Conservation (phyloP, 1,140 invertebrate genomes). For the Drosophila rhopaloa region DNA sequence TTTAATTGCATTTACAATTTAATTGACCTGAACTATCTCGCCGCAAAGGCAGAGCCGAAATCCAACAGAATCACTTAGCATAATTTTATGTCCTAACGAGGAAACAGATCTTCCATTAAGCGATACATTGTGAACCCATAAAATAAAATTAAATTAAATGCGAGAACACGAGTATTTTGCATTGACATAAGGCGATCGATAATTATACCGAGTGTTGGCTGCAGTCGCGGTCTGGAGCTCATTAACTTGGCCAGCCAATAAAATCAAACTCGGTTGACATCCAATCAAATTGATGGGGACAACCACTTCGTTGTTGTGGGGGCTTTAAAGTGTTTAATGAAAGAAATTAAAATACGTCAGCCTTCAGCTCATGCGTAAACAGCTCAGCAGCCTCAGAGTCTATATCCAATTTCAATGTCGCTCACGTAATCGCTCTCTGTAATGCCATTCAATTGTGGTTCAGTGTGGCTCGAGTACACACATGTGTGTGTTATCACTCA, state of each 20-base stretch:
- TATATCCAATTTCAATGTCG: conserved; percentile 67
- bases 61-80: conserved; percentile 21
- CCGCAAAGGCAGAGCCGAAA: conserved; percentile 11
- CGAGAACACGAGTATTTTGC: conserved; percentile 41
- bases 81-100: conserved; percentile 29
- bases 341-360: conserved; percentile 59
- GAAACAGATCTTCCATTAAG: conserved; percentile 37
- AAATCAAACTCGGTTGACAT: conserved; percentile 49
- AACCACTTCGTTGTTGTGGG: conserved; percentile 26
- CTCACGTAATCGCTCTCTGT: conserved; percentile 62
- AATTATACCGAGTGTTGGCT: conserved; percentile 37
- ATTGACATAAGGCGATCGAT: conserved; percentile 50
- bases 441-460: conserved; percentile 43
- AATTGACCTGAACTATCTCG: conserved; percentile 46
- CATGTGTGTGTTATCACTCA: conserved; percentile 35
- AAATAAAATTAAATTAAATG: conserved; percentile 43
- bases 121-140: conserved; percentile 27
- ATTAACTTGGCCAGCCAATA: conserved; percentile 48
- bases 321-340: conserved; percentile 45
- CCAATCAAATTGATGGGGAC: conserved; percentile 55
- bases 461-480: neutral
- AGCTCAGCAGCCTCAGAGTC: conserved; percentile 19
- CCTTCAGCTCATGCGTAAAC: conserved; percentile 60
- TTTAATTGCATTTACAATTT: conserved; percentile 79
- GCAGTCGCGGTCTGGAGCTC: conserved; percentile 9